Conservation (phyloP, 2,888 invertebrate species). For the Ferrisia virgata region DNA sequence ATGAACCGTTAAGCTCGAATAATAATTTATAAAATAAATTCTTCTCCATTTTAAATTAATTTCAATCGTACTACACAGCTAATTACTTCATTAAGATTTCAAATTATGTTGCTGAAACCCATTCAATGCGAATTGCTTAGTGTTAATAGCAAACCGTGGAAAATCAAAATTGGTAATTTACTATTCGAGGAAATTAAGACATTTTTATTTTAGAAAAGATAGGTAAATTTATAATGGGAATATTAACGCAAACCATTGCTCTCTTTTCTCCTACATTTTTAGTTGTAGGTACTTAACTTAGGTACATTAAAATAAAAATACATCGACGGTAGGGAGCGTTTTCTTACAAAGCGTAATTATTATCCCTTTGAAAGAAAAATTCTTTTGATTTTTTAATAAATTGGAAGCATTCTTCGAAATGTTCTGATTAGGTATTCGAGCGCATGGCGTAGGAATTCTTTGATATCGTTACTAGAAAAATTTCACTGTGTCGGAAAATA, state of each 20-base stretch:
- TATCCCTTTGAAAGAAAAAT: neutral
- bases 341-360: neutral
- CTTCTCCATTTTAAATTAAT: too few relatives aligned
- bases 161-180: neutral
- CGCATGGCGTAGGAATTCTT: neutral
- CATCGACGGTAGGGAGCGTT: neutral
- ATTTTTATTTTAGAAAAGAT: neutral
- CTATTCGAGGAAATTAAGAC: neutral
- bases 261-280: neutral
- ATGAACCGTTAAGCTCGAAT: too few relatives aligned
- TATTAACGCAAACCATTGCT: neutral
- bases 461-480: neutral
- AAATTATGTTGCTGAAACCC: too few relatives aligned
- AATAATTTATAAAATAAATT: too few relatives aligned
- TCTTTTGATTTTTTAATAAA: constrained; percentile 13
- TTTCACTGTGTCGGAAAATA: neutral
- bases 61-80: too few relatives aligned
- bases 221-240: neutral
- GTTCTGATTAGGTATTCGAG: neutral
- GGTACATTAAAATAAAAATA: neutral
- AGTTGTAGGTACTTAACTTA: neutral
- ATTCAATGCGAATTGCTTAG: too few relatives aligned
- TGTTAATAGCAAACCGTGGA: too few relatives aligned
- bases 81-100: too few relatives aligned
- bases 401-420: neutral